Conservation (phyloP, 2,113 vertebrate genomes). For the Ariopsis seemanni region DNA sequence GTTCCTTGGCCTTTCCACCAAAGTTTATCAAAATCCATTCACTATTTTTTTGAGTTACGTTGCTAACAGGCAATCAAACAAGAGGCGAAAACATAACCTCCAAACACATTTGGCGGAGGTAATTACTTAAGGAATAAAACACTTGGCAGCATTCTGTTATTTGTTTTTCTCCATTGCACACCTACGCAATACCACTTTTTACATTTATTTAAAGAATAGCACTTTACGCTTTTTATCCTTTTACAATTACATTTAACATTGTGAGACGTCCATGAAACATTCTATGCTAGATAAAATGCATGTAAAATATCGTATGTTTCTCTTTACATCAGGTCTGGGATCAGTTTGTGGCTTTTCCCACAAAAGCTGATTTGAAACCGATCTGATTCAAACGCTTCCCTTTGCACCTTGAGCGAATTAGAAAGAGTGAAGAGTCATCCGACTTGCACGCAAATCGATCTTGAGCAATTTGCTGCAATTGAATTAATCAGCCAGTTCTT, state of each 20-base stretch:
- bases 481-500: conserved; percentile 48
- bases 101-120: too few relatives aligned
- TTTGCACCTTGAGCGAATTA: not conserved
- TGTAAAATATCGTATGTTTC: not conserved
- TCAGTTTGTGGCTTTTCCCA: not conserved
- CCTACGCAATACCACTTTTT: not conserved
- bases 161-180: too few relatives aligned
- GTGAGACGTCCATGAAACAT: not conserved
- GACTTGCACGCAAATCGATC: conserved; percentile 43
- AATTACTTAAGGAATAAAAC: too few relatives aligned
- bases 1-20: too few relatives aligned
- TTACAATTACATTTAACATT: not conserved
- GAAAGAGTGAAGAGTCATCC: not conserved
- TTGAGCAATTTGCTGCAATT: conserved; percentile 48
- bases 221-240: not conserved
- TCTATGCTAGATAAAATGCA: not conserved
- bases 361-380: not conserved
- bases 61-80: too few relatives aligned
- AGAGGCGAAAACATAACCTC: too few relatives aligned
- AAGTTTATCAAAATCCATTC: too few relatives aligned
- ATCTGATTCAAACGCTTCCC: not conserved
- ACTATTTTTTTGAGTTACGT: too few relatives aligned
- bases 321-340: not conserved
- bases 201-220: conserved; percentile 32
- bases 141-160: too few relatives aligned